Base-by-base conservation (phyloP, 1,140 invertebrate species). In the Epicauta chinensis region DNA sequence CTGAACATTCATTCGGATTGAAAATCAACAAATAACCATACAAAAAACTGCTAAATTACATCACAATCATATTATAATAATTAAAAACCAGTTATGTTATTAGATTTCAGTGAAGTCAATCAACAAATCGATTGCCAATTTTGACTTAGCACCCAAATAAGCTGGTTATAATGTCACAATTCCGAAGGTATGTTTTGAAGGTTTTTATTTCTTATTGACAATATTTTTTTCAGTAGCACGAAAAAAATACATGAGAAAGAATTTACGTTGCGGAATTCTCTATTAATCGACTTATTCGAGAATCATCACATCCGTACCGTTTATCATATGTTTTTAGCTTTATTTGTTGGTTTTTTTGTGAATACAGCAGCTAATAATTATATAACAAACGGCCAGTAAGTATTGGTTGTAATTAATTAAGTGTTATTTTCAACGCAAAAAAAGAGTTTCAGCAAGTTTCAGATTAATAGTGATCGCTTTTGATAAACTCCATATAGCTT, bases 281-380 rank as follows among this genome's bases (percentile, higher is more conserved):
- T 49, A 13, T 30, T 49, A 14, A 49, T 13, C 9, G 37, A 39
- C 16, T 39, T 49, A 40, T 39, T 49, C 23, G 46, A 49, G 40
- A 49, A 49, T 31, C 14, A 16, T 2, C 46, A 49, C 16, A 36
- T 49, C 7, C 16, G 29, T 4, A 49, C 36, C 3, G 37, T 38
- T 30, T 49, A 49, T 31, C 35, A 49, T 11, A 31, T 49, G 9
- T 49, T 49, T 17, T 15, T 49, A 40, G 29, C 36, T 3, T 14
- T 30, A 38, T 31, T 49, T 6, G 38, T 49, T 6, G 37, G 46
- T 9, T 16, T 49, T 2, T 49, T 49, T 17, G 16, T 49, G 2
- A 49, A 49, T 31, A 39, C 35, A 10, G 13, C 37, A 15, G 29
- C 31, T 40, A 31, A 30, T n/a, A 38, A 39, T 23, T 49, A 39